A percentile compares a stretch with the other conserved stretches of the same genome.
Evolutionary conservation across 2,888 invertebrate genomes (phyloP).

Genomic region (Frankliniella fusca): DNA sequence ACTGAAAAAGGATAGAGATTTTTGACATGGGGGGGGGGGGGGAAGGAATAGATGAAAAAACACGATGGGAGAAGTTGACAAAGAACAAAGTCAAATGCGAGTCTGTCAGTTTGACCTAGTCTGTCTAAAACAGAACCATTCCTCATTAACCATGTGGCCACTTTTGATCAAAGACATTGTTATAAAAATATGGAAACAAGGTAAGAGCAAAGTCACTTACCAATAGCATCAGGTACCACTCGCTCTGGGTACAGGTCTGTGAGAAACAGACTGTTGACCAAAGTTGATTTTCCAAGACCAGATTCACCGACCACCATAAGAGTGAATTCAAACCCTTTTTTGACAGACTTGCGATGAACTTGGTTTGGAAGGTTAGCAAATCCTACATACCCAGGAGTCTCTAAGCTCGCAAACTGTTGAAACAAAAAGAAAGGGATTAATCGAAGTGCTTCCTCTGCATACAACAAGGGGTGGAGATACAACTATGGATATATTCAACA

Average conservation of each 20-base stretch:
- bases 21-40: too few species aligned
- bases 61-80: too few species aligned
- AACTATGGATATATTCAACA: not conserved
- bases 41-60: too few species aligned
- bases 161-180: not conserved
- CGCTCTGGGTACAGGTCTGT: slow-evolving; percentile 94
- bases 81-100: too few species aligned
- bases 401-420: slow-evolving; percentile 75
- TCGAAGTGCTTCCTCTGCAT: not conserved
- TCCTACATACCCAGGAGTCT: slow-evolving; percentile 84
- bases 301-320: slow-evolving; percentile 92
- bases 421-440: slow-evolving; percentile 30
- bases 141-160: too few species aligned
- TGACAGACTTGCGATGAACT: slow-evolving; percentile 94
- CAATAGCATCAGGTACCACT: slow-evolving; percentile 79
- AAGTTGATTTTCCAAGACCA: slow-evolving; percentile 90
- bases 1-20: too few species aligned
- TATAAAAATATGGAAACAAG: slow-evolving; percentile 38
- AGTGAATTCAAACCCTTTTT: slow-evolving; percentile 96
- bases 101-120: too few species aligned
- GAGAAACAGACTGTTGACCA: slow-evolving; percentile 90
- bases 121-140: too few species aligned
- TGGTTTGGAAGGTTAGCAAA: slow-evolving; percentile 95
- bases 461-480: slow-evolving; percentile 33
- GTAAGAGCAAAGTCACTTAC: slow-evolving; percentile 50